These are phyloP conservation scores for Furcula furcula DNA, from an alignment of 2,888 invertebrate species.

Conservation along the genomic window DNA sequence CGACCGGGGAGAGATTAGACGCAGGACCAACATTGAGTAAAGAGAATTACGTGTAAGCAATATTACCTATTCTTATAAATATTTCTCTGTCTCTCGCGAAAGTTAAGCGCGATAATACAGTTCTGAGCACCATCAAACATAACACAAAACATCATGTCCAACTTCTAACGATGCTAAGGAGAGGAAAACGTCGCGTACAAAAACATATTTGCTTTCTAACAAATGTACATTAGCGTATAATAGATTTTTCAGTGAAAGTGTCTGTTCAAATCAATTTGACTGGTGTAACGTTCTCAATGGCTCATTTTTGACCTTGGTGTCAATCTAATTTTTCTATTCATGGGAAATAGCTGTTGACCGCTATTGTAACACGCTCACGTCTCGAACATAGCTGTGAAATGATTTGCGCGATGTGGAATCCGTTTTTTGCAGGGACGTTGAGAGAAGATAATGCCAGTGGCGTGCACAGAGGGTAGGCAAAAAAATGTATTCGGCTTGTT, in stretches of 20 bases:
- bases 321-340: slow-evolving; percentile 58
- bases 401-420: neutral
- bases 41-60: too few relatives aligned
- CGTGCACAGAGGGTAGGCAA: too few relatives aligned
- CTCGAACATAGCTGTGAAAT: slow-evolving; percentile 8
- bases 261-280: slow-evolving; percentile 45
- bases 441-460: too few relatives aligned
- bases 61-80: too few relatives aligned
- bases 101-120: too few relatives aligned
- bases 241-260: slow-evolving; percentile 52
- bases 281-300: slow-evolving; percentile 50
- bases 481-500: too few relatives aligned
- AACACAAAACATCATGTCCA: neutral
- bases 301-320: slow-evolving; percentile 51
- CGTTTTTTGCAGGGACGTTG: too few relatives aligned
- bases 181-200: neutral
- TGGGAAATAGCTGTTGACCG: slow-evolving; percentile 43
- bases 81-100: too few relatives aligned
- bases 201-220: slow-evolving; percentile 18
- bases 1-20: too few relatives aligned
- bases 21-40: too few relatives aligned
- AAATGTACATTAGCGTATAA: slow-evolving; percentile 10
- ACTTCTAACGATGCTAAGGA: neutral
- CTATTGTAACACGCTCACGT: slow-evolving; percentile 32
- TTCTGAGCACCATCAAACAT: too few relatives aligned